Evolutionary conservation across 2,888 invertebrate species (phyloP), one percentile per base, ranked within the genome.

Genomic region (Drosophila engyochracea): DNA sequence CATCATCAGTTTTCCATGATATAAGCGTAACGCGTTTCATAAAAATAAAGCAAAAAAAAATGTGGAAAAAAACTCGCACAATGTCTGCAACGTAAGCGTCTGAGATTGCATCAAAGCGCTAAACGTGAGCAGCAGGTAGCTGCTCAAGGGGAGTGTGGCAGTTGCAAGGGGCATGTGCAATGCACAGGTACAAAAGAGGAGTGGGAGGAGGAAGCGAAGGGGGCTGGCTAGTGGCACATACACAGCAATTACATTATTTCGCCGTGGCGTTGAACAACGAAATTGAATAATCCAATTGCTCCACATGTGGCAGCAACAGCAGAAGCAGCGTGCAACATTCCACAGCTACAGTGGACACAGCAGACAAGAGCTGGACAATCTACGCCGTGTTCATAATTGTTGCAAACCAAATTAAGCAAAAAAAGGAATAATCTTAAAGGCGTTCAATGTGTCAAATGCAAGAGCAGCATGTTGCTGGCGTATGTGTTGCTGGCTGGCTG

Each of bases 231-330:
- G 59, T 37, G 61, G 55, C 57, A 62, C 77, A 78, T 70, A 67
- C 73, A 78, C 69, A 71, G 85, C 87, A 84, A 86, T 87, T 84
- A 84, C 84, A 84, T 83, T 84, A 86, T 68, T 86, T 82, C 47
- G 59, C 61, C 75, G 0, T 19, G 80, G 71, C 68, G 49, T 68
- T 68, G 66, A 47, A 49, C 65, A 55, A 65, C 79, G 76, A 82
- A 83, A 85, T 86, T 86, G 75, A 88, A 86, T 86, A 88, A 88
- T 87, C 83, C 83, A 82, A 75, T 70, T 68, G 70, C 59, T 59
- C 53, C 65, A 73, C 57, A 57, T 61, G 68, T 52, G 59, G 60
- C 75, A 79, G 25, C 53, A 16, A 30, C 60, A 54, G 54, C 55
- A 63, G 39, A 58, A 31, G 58, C 76, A 63, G 35, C 54, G 35